Evolutionary conservation across 2,888 invertebrate genomes (phyloP).

Genomic region (Syrphus vitripennis): DNA sequence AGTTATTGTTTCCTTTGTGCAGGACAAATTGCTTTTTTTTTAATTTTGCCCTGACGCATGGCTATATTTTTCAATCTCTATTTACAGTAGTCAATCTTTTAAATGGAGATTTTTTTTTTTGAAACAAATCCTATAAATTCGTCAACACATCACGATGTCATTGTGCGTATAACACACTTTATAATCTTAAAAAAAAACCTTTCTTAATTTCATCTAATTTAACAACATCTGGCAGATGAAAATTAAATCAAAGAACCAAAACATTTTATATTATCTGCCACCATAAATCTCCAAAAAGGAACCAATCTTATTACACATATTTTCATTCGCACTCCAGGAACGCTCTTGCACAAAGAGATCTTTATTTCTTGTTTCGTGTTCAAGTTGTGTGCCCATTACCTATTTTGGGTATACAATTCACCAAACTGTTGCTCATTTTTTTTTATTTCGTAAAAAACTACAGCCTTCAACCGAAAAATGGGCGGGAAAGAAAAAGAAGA

Average conservation of each 20-base stretch:
- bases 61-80: neutral
- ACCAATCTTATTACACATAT: slow-evolving; percentile 19
- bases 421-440: slow-evolving; percentile 54
- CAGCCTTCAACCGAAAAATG: slow-evolving; percentile 1
- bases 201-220: neutral
- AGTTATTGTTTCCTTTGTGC: neutral
- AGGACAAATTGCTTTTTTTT: neutral
- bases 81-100: neutral
- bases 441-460: neutral
- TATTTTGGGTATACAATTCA: slow-evolving; percentile 45
- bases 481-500: slow-evolving; percentile 17
- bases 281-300: slow-evolving; percentile 61
- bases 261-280: slow-evolving; percentile 19
- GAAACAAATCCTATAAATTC: slow-evolving; percentile 34
- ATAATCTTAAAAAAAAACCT: neutral
- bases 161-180: slow-evolving; percentile 28
- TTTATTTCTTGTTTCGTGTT: neutral
- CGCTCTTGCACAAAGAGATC: neutral
- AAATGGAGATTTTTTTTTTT: neutral
- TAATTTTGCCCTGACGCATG: neutral
- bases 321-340: slow-evolving; percentile 39
- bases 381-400: slow-evolving; percentile 36
- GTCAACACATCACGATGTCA: slow-evolving; percentile 29
- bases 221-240: slow-evolving; percentile 44
- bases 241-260: neutral